Evolutionary conservation across 1,140 invertebrate species (phyloP).

Genomic region (Pteromalus puparum): DNA sequence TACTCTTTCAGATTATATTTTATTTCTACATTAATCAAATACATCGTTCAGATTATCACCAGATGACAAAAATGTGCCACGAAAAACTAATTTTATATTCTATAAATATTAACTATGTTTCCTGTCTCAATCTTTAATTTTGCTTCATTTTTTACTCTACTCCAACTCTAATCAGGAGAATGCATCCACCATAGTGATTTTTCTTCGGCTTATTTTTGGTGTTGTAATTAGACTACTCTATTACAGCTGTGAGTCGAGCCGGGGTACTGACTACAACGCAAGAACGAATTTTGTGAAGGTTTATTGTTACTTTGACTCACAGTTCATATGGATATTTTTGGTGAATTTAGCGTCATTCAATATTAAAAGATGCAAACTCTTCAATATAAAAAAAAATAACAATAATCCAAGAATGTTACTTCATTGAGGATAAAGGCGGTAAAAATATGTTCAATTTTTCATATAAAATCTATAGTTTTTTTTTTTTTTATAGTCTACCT

Average conservation of each 20-base stretch:
- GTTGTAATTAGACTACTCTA: not conserved
- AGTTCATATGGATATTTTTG: too few relatives aligned
- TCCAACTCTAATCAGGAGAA: too few relatives aligned
- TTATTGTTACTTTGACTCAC: not conserved
- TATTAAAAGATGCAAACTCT: not conserved
- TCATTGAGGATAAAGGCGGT: not conserved
- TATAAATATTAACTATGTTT: not conserved
- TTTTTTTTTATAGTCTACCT: not conserved
- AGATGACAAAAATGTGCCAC: not conserved
- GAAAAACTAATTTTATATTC: not conserved
- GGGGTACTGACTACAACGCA: not conserved
- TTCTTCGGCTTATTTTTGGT: too few relatives aligned
- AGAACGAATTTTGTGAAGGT: not conserved
- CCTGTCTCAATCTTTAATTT: not conserved
- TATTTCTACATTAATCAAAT: constrained; percentile 47
- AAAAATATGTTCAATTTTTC: not conserved
- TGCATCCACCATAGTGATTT: not conserved
- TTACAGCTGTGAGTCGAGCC: not conserved
- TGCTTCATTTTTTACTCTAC: not conserved
- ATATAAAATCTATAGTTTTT: not conserved
- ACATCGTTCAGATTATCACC: constrained; percentile 30
- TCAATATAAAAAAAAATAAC: not conserved
- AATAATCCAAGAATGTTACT: too few relatives aligned
- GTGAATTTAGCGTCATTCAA: not conserved
- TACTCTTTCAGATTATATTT: constrained; percentile 31